Evolutionary conservation across 2,888 invertebrate species (phyloP).

Genomic region (Polydrusus cervinus): DNA sequence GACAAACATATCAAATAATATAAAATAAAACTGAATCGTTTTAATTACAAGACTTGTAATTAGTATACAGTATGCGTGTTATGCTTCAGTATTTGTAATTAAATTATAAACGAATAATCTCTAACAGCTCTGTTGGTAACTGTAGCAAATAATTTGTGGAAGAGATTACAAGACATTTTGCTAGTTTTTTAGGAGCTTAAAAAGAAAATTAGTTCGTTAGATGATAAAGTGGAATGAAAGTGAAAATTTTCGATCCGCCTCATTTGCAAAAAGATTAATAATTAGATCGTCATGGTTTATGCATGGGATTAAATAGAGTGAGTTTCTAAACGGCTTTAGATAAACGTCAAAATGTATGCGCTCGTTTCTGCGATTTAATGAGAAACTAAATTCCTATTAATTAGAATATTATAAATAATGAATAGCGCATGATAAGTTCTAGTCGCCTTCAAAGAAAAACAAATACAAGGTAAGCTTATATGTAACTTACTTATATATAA

Average conservation of each 20-base stretch:
- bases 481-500: too few relatives aligned
- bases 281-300: constrained; percentile 5
- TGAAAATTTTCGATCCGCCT: constrained; percentile 7
- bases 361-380: constrained; percentile 9
- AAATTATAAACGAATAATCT: constrained; percentile 14
- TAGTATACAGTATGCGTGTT: constrained; percentile 25
- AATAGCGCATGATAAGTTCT: too few relatives aligned
- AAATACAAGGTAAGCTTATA: too few relatives aligned
- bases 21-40: constrained; percentile 6
- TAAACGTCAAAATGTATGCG: neutral
- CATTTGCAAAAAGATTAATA: constrained; percentile 7
- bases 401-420: neutral
- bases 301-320: neutral
- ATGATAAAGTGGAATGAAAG: constrained; percentile 6
- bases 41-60: constrained; percentile 28
- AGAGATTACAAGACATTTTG: neutral
- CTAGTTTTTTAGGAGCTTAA: neutral
- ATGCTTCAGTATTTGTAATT: constrained; percentile 18
- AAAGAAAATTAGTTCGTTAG: neutral
- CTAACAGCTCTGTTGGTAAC: neutral
- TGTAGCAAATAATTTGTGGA: neutral
- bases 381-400: neutral
- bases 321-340: constrained; percentile 7
- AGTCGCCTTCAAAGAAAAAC: too few relatives aligned
- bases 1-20: constrained; percentile 33